These are phyloP conservation scores for Arbacia lixula DNA, from an alignment of 53 echinoderm and acorn worm species.

Conservation along the genomic window DNA sequence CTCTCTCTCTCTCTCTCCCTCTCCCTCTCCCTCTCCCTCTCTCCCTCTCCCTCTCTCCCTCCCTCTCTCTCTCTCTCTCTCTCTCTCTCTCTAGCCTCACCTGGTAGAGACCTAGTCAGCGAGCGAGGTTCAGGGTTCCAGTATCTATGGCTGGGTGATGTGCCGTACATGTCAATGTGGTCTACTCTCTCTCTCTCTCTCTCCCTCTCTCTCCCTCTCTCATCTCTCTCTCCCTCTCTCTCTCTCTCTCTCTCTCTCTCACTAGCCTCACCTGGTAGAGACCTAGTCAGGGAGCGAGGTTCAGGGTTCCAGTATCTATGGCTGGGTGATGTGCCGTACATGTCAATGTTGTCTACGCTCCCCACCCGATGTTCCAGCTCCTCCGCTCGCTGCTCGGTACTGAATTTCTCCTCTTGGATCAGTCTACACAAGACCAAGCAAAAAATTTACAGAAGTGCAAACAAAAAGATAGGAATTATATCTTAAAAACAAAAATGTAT, in stretches of 20 bases:
- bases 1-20: no score
- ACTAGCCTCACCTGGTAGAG: conserved; percentile 78
- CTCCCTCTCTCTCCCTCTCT: no score
- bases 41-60: no score
- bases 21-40: no score
- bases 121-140: conserved; percentile 77
- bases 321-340: conserved; percentile 71
- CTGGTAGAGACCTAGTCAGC: conserved; percentile 81
- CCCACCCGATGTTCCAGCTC: conserved; percentile 94
- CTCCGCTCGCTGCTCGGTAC: conserved; percentile 91
- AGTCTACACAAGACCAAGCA: conserved; percentile 49
- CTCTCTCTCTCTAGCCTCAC: no score
- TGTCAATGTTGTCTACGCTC: conserved; percentile 95
- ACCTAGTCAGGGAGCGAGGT: conserved; percentile 81
- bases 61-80: no score
- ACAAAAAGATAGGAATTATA: no score
- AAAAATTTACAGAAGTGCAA: background rate
- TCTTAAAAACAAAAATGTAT: no score
- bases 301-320: conserved; percentile 86
- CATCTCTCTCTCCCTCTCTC: no score
- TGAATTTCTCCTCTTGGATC: conserved; percentile 96
- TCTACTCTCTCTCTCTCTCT: no score
- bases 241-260: no score
- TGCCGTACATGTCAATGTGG: background rate
- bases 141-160: conserved; percentile 52